phyloP scores from a whole-genome alignment of 2,797 vertebrate genomes.

The Masticophis lateralis region DNA sequence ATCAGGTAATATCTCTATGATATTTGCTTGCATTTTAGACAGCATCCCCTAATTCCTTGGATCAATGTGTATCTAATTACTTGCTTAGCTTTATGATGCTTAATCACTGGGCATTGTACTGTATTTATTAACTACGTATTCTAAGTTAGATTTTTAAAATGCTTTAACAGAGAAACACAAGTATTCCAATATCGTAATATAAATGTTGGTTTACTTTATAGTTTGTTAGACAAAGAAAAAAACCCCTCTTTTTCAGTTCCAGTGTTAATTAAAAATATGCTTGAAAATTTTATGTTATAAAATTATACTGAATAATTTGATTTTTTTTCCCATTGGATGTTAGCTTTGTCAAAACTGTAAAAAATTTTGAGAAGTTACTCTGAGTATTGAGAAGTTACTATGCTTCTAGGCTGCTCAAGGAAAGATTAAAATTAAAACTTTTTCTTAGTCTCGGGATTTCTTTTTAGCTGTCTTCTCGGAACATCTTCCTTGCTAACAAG shows the following conservation, averaged over 20 bases:
- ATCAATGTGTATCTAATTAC: neutral
- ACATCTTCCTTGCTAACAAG: conserved; percentile 25
- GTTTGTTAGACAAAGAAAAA: neutral
- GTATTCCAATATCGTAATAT: conserved; percentile 20
- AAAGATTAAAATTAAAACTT: conserved; percentile 42
- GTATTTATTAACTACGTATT: neutral
- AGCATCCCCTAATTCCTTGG: neutral
- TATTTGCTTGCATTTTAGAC: neutral
- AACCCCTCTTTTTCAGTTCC: neutral
- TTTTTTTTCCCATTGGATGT: neutral
- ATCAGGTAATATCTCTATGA: neutral
- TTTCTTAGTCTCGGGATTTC: conserved; percentile 5
- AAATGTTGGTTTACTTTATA: conserved; percentile 1
- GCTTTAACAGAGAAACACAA: neutral
- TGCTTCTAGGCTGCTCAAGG: conserved; percentile 12
- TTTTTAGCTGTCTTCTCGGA: conserved; percentile 26
- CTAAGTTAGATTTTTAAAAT: neutral
- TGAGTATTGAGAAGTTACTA: conserved; percentile 34
- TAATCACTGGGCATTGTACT: neutral
- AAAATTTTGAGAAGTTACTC: conserved; percentile 1
- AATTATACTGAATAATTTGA: conserved; percentile 18
- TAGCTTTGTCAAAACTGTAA: conserved; percentile 25
- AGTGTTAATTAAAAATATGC: conserved; percentile 12
- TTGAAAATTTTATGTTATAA: conserved; percentile 29
- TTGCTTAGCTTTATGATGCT: neutral